Percentiles rank a stretch among this genome's conserved stretches.
phyloP scores from a whole-genome alignment of 2,797 vertebrate genomes.

The Hirundo rustica region DNA sequence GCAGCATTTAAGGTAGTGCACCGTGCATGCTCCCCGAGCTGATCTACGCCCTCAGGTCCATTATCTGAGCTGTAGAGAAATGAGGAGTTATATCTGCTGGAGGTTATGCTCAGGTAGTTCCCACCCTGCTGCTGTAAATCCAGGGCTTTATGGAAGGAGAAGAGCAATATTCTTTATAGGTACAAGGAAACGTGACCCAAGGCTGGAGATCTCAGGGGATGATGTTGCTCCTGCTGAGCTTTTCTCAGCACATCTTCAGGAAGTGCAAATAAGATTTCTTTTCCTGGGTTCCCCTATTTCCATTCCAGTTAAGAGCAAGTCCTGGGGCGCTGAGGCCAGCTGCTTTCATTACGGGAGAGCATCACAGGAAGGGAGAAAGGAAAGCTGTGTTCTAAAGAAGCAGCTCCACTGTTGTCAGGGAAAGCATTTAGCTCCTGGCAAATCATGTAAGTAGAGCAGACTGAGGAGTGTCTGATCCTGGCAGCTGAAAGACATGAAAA shows the following conservation, averaged over 20 bases:
- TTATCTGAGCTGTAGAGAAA: background rate
- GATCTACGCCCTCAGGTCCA: background rate
- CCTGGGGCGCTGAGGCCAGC: background rate
- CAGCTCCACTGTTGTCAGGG: background rate
- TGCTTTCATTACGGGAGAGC: slow-evolving; percentile 7
- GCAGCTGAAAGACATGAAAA: background rate
- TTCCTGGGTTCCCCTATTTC: background rate
- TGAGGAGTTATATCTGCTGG: background rate
- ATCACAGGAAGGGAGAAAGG: background rate
- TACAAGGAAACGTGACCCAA: background rate
- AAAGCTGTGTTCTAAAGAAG: background rate
- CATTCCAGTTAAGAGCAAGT: background rate
- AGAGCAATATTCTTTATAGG: background rate
- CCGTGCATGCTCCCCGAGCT: background rate
- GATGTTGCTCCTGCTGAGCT: background rate
- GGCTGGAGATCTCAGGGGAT: background rate
- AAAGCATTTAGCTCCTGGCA: slow-evolving; percentile 30
- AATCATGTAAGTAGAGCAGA: background rate
- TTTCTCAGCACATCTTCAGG: background rate
- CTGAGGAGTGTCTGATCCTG: background rate
- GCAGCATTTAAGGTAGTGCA: background rate
- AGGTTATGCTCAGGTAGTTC: background rate
- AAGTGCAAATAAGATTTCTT: background rate
- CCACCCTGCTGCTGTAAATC: background rate
- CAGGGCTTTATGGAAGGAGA: background rate